Percentiles rank a stretch among this genome's conserved stretches.
These are phyloP conservation scores for Cercocebus atys DNA, from an alignment of 2,113 vertebrate genomes.

Conservation along the genomic window DNA sequence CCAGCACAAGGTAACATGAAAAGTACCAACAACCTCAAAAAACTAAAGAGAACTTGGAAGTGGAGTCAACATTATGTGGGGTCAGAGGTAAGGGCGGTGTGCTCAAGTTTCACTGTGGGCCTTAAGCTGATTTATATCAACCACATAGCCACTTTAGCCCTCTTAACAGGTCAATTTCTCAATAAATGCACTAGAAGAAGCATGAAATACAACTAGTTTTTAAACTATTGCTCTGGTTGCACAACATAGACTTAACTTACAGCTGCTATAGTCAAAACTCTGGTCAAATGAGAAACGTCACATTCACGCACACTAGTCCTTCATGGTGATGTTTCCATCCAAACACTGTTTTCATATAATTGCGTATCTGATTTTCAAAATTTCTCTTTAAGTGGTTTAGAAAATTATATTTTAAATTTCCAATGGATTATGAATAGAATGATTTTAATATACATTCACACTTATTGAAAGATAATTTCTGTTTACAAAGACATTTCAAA, in stretches of 20 bases:
- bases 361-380: background rate
- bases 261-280: background rate
- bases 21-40: background rate
- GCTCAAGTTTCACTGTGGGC: background rate
- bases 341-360: background rate
- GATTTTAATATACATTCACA: background rate
- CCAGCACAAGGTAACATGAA: background rate
- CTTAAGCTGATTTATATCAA: background rate
- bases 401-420: conserved; percentile 36
- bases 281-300: background rate
- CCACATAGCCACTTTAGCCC: background rate
- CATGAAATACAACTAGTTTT: background rate
- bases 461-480: conserved; percentile 36
- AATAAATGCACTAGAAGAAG: background rate
- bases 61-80: fast-evolving
- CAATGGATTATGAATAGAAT: background rate
- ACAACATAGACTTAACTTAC: background rate
- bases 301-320: background rate
- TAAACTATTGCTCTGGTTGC: background rate
- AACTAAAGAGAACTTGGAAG: background rate
- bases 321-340: background rate
- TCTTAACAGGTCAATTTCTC: background rate
- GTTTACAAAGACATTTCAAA: conserved; percentile 15
- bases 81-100: background rate
- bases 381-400: background rate